Conservation (phyloP, 2,888 invertebrate genomes). For the Drosophila histrio region DNA sequence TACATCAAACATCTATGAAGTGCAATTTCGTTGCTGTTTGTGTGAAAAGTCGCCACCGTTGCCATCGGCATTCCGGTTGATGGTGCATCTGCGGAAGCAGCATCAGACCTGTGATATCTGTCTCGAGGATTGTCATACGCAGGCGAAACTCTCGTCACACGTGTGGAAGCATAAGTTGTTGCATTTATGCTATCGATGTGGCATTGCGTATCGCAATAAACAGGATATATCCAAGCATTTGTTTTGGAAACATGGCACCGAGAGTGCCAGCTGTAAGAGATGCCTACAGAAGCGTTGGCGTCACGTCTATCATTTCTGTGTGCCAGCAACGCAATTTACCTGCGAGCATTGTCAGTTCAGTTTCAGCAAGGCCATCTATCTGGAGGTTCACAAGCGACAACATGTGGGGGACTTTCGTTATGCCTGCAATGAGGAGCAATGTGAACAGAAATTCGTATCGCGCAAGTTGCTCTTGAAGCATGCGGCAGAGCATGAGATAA, state of each 20-base stretch:
- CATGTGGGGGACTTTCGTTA: constrained; percentile 90
- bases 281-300: constrained; percentile 96
- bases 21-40: constrained; percentile 92
- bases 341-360: constrained; percentile 92
- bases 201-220: constrained; percentile 94
- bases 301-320: constrained; percentile 95
- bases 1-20: constrained; percentile 85
- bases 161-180: constrained; percentile 96
- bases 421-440: constrained; percentile 88
- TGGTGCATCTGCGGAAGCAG: constrained; percentile 93
- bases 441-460: constrained; percentile 92
- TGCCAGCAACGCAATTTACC: constrained; percentile 90
- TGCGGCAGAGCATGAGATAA: constrained; percentile 86
- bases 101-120: constrained; percentile 95
- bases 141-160: constrained; percentile 91
- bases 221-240: constrained; percentile 94
- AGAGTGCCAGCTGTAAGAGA: constrained; percentile 92
- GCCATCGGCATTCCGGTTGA: constrained; percentile 93
- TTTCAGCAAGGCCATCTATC: constrained; percentile 90
- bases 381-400: constrained; percentile 93
- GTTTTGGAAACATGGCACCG: constrained; percentile 96
- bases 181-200: constrained; percentile 94
- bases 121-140: constrained; percentile 91
- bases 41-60: constrained; percentile 89
- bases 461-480: constrained; percentile 91